Conservation (phyloP, 2,888 invertebrate species). For the Orthonychiurus folsomi region DNA sequence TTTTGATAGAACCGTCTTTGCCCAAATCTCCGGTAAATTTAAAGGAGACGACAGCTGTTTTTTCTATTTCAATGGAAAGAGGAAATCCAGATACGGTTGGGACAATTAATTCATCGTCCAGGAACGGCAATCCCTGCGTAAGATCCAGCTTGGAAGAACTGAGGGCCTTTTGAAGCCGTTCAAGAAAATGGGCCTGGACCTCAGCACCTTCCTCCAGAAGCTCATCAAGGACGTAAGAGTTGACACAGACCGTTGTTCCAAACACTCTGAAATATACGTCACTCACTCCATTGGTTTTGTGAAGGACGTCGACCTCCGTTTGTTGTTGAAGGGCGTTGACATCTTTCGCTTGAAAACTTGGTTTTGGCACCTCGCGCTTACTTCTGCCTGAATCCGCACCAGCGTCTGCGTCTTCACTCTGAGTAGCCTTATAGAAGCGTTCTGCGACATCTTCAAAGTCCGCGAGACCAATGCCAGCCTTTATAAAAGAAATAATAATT, state of each 20-base stretch:
- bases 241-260: conserved; percentile 71
- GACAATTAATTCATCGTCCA: conserved; percentile 69
- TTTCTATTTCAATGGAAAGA: conserved; percentile 63
- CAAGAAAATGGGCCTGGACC: conserved; percentile 43
- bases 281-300: conserved; percentile 22
- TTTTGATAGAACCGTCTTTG: conserved; percentile 57
- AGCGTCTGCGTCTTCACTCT: background rate
- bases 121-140: conserved; percentile 54
- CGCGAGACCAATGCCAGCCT: conserved; percentile 5
- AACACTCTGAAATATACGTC: conserved; percentile 76
- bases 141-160: conserved; percentile 44
- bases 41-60: conserved; percentile 63
- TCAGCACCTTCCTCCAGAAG: background rate
- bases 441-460: background rate
- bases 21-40: conserved; percentile 65
- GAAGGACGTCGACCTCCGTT: conserved; percentile 22
- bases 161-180: conserved; percentile 53
- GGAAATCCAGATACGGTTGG: conserved; percentile 79
- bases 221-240: conserved; percentile 48
- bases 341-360: conserved; percentile 8
- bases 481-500: background rate
- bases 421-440: background rate
- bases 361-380: background rate
- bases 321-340: conserved; percentile 2
- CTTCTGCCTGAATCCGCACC: background rate